Conservation (phyloP, 2,888 invertebrate species). For the Anodontia alba region DNA sequence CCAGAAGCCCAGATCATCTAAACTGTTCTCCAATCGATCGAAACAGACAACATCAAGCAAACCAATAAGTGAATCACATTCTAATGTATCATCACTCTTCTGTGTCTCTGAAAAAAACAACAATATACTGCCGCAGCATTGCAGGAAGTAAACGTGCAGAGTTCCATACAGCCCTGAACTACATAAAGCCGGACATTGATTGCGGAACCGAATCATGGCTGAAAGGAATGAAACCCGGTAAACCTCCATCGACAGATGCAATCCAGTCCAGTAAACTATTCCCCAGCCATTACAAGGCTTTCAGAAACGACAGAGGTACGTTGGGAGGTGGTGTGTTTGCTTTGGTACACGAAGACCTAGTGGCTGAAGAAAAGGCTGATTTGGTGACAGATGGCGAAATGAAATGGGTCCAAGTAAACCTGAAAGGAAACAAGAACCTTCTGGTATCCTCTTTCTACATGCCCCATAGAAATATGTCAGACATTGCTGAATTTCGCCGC, state of each 20-base stretch:
- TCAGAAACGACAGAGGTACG: constrained; percentile 39
- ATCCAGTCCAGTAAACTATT: constrained; percentile 38
- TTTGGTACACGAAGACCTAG: constrained; percentile 31
- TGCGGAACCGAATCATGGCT: too few relatives aligned
- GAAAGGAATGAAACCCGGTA: too few relatives aligned
- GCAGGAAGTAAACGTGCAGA: constrained; percentile 33
- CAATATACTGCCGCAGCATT: constrained; percentile 45
- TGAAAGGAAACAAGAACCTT: constrained; percentile 35
- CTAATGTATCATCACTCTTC: constrained; percentile 28
- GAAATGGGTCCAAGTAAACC: too few relatives aligned
- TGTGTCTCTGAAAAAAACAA: too few relatives aligned
- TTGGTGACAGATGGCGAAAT: constrained; percentile 49
- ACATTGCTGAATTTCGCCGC: constrained; percentile 25
- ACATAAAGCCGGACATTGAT: too few relatives aligned
- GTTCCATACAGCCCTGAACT: too few relatives aligned
- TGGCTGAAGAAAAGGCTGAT: constrained; percentile 42
- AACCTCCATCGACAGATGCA: too few relatives aligned
- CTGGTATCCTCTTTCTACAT: constrained; percentile 28
- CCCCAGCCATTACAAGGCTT: constrained; percentile 35
- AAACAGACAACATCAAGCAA: background rate
- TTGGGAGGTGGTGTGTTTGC: constrained; percentile 53
- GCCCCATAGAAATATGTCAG: constrained; percentile 10
- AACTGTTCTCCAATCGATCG: background rate
- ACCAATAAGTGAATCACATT: background rate
- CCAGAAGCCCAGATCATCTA: background rate